Percentiles rank a stretch among this genome's conserved stretches.
Evolutionary conservation across 2,797 vertebrate species (phyloP).

Genomic region (Sebastes cheni): DNA sequence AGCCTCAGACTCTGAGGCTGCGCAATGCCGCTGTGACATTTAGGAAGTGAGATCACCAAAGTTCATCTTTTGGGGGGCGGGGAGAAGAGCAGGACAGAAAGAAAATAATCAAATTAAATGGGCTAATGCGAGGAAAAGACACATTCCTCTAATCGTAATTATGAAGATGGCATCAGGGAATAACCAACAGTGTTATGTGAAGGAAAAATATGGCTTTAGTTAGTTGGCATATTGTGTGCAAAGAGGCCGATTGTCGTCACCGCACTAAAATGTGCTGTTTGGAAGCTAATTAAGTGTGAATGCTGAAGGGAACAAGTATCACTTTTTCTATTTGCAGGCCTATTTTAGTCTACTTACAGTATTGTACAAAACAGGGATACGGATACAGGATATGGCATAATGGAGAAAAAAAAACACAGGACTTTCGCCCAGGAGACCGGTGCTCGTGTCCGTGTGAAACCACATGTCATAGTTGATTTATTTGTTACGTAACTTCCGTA

Average conservation of each 20-base stretch:
- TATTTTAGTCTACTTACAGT: constrained; percentile 13
- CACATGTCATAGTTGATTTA: too few relatives aligned
- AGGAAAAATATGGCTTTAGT: constrained; percentile 39
- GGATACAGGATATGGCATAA: not conserved
- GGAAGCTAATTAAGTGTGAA: constrained; percentile 51
- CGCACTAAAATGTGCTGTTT: constrained; percentile 31
- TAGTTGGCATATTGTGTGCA: constrained; percentile 47
- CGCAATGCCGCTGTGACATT: constrained; percentile 52
- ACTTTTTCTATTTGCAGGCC: constrained; percentile 30
- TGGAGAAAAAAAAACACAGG: too few relatives aligned
- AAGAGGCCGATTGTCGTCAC: constrained; percentile 27
- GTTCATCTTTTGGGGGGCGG: constrained; percentile 10
- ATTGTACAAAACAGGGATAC: not conserved
- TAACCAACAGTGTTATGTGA: not conserved
- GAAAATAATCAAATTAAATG: constrained; percentile 8
- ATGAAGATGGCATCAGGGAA: not conserved
- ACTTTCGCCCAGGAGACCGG: too few relatives aligned
- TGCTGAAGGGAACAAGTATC: constrained; percentile 31
- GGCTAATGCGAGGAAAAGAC: not conserved
- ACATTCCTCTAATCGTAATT: not conserved
- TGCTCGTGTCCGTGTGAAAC: too few relatives aligned
- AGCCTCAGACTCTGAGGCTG: constrained; percentile 34
- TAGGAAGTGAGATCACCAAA: constrained; percentile 50
- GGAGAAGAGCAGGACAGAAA: not conserved
- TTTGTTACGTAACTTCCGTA: too few relatives aligned